A percentile compares a stretch with the other conserved stretches of the same genome.
Evolutionary conservation across 2,113 vertebrate genomes (phyloP).

Genomic region (Nycticryphes semicollaris): DNA sequence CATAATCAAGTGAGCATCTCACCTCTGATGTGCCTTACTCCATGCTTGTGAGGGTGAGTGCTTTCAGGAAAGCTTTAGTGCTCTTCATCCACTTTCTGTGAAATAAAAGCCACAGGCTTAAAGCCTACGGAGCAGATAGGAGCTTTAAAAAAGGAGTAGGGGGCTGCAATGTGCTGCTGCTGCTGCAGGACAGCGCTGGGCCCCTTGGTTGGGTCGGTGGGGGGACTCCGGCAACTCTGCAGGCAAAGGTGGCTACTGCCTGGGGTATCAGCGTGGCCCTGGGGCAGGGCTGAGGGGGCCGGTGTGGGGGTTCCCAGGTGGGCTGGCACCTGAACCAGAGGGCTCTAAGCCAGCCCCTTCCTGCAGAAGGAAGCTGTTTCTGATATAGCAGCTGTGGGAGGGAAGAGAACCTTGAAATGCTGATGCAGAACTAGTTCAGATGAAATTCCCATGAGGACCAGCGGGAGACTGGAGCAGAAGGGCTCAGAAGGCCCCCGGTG

Average conservation of each 20-base stretch:
- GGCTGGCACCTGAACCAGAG: background rate
- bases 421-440: background rate
- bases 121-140: background rate
- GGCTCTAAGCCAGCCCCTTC: background rate
- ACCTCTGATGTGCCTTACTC: background rate
- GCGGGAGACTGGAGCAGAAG: background rate
- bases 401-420: background rate
- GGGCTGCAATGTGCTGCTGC: background rate
- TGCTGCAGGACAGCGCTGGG: background rate
- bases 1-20: background rate
- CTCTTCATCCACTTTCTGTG: background rate
- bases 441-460: background rate
- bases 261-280: fast-evolving
- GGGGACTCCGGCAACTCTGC: background rate
- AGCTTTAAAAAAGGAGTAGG: background rate
- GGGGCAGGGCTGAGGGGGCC: background rate
- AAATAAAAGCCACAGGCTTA: background rate
- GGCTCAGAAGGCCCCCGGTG: background rate
- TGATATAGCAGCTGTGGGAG: background rate
- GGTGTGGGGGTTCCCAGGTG: background rate
- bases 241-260: background rate
- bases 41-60: background rate
- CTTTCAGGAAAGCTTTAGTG: background rate
- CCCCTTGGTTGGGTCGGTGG: background rate
- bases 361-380: background rate